Percentiles rank a stretch among this genome's conserved stretches.
These are phyloP conservation scores for Heliconius sara DNA, from an alignment of 2,888 invertebrate species.

Conservation along the genomic window DNA sequence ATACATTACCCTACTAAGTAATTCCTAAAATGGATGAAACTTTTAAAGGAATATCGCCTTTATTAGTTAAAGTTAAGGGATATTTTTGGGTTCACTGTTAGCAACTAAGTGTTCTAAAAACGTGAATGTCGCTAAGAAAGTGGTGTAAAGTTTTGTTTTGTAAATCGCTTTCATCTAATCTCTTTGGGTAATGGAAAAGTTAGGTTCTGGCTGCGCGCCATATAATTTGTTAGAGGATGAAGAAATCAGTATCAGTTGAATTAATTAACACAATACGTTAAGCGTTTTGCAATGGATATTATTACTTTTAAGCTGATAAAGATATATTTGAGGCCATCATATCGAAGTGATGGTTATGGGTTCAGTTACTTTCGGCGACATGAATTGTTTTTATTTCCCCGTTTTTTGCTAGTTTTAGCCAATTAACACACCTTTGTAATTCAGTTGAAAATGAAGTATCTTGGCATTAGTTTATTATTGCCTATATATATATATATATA, in stretches of 20 bases:
- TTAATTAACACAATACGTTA: conserved; percentile 18
- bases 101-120: conserved; percentile 31
- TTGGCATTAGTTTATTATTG: too few relatives aligned
- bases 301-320: too few relatives aligned
- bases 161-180: conserved; percentile 47
- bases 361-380: too few relatives aligned
- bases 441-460: too few relatives aligned
- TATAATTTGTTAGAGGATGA: conserved; percentile 46
- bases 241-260: conserved; percentile 45
- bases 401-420: too few relatives aligned
- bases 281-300: background rate
- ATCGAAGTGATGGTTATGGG: too few relatives aligned
- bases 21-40: background rate
- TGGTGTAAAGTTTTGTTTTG: conserved; percentile 46
- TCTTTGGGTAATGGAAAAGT: conserved; percentile 48
- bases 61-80: background rate
- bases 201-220: conserved; percentile 47
- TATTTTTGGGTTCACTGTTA: background rate
- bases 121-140: conserved; percentile 43
- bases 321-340: too few relatives aligned
- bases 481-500: too few relatives aligned
- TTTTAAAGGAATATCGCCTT: conserved; percentile 23
- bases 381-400: too few relatives aligned
- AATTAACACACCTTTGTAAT: too few relatives aligned
- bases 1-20: conserved; percentile 17